phyloP scores from a whole-genome alignment of 2,113 vertebrate species.

The Clinocottus analis region DNA sequence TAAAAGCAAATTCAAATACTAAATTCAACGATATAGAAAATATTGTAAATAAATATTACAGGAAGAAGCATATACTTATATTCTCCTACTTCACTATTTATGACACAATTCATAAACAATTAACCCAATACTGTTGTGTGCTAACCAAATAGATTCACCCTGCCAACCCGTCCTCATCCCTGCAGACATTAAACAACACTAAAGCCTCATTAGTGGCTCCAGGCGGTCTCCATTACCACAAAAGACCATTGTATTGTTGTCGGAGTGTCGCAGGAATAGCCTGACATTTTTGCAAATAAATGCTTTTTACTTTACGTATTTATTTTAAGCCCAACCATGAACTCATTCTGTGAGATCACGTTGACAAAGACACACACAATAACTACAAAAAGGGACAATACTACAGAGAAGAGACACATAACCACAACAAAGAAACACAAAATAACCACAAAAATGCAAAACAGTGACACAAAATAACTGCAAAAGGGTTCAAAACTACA shows the following conservation, averaged over 20 bases:
- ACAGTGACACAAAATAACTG: too few relatives aligned
- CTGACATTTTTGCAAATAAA: neutral
- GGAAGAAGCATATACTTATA: neutral
- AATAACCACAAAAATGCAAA: too few relatives aligned
- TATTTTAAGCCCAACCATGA: neutral
- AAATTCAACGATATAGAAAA: neutral
- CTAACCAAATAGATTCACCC: neutral
- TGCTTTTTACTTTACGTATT: neutral
- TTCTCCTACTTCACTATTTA: neutral
- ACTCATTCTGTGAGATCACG: too few relatives aligned
- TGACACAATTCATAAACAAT: neutral
- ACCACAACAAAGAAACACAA: too few relatives aligned
- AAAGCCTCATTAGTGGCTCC: neutral
- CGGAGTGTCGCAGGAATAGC: neutral
- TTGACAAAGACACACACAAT: too few relatives aligned
- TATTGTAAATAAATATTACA: neutral
- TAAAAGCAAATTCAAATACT: neutral
- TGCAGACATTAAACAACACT: neutral
- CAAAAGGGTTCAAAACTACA: too few relatives aligned
- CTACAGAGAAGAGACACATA: too few relatives aligned
- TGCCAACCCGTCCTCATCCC: neutral
- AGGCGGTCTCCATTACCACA: neutral
- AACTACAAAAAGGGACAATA: too few relatives aligned
- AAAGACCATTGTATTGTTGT: neutral
- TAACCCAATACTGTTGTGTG: neutral